These are phyloP conservation scores for Chascanopsetta lugubris DNA, from an alignment of 2,113 vertebrate species.

Conservation along the genomic window DNA sequence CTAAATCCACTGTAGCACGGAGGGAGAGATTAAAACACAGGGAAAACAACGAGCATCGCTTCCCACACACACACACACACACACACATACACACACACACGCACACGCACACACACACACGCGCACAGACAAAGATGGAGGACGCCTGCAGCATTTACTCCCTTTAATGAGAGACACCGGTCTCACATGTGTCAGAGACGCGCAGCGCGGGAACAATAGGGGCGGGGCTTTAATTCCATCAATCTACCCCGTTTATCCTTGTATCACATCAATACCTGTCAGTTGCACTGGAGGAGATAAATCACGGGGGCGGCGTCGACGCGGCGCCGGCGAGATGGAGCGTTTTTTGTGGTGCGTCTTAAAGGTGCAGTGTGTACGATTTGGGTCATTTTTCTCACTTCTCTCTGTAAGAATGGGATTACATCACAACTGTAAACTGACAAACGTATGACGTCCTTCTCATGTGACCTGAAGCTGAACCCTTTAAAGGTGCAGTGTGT, in stretches of 20 bases:
- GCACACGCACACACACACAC: no score
- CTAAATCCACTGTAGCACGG: slow-evolving; percentile 69
- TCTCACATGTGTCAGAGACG: slow-evolving; percentile 76
- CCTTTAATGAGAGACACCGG: slow-evolving; percentile 80
- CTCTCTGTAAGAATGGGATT: no score
- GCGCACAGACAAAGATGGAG: slow-evolving; percentile 14
- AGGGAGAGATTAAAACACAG: slow-evolving; percentile 69
- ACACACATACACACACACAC: neutral
- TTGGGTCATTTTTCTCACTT: no score
- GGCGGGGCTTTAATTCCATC: slow-evolving; percentile 73
- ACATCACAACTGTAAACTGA: no score
- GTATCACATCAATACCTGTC: slow-evolving; percentile 77
- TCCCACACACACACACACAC: slow-evolving; percentile 42
- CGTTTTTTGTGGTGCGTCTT: no score
- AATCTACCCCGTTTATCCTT: slow-evolving; percentile 73
- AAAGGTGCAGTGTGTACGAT: no score
- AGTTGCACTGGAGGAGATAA: slow-evolving; percentile 69
- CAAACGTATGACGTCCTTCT: no score
- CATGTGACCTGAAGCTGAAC: no score
- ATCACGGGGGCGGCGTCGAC: no score
- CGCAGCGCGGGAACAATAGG: slow-evolving; percentile 74
- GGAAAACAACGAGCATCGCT: slow-evolving; percentile 64
- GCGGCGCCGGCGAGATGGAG: no score
- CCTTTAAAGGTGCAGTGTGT: no score
- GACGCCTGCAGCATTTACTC: slow-evolving; percentile 76